Percentiles rank a stretch among this genome's conserved stretches.
Evolutionary conservation across 2,888 invertebrate genomes (phyloP).

Genomic region (Odontomyia ornata): DNA sequence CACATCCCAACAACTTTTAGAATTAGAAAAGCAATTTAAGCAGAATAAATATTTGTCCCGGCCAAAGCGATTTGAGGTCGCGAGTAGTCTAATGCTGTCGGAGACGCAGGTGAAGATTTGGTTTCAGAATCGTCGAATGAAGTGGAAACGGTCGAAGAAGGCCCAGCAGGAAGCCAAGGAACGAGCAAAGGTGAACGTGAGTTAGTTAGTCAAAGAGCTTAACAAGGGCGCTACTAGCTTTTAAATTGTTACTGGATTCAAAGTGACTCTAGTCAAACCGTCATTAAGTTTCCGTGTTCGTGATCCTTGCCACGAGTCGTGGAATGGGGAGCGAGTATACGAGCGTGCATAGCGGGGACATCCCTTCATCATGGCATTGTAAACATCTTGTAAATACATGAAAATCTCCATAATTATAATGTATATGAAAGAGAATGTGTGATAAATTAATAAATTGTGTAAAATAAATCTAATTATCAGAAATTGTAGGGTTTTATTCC

Average conservation of each 20-base stretch:
- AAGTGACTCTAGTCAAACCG: slow-evolving; percentile 48
- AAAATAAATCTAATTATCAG: slow-evolving; percentile 37
- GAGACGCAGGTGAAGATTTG: slow-evolving; percentile 99
- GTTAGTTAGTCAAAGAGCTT: slow-evolving; percentile 36
- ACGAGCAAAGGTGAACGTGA: slow-evolving; percentile 56
- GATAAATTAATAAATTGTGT: slow-evolving; percentile 50
- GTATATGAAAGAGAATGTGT: slow-evolving; percentile 45
- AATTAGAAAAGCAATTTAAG: slow-evolving; percentile 97
- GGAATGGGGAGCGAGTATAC: background rate
- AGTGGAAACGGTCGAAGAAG: slow-evolving; percentile 98
- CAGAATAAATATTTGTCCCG: slow-evolving; percentile 99
- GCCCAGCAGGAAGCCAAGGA: slow-evolving; percentile 87
- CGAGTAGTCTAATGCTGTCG: slow-evolving; percentile 95
- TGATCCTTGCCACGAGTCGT: background rate
- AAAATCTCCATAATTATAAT: slow-evolving; percentile 40
- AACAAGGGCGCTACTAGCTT: background rate
- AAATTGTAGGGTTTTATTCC: background rate
- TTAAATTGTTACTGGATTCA: slow-evolving; percentile 27
- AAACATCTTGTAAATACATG: slow-evolving; percentile 49
- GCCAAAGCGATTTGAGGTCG: slow-evolving; percentile 98
- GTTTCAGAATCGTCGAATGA: slow-evolving; percentile 99
- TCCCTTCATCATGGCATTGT: slow-evolving; percentile 44
- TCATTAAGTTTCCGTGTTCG: background rate
- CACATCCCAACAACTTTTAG: slow-evolving; percentile 93
- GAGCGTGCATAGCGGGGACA: background rate